These are phyloP conservation scores for Paramuricea clavata DNA, from an alignment of 92 coral and sea anemone species.

Conservation along the genomic window DNA sequence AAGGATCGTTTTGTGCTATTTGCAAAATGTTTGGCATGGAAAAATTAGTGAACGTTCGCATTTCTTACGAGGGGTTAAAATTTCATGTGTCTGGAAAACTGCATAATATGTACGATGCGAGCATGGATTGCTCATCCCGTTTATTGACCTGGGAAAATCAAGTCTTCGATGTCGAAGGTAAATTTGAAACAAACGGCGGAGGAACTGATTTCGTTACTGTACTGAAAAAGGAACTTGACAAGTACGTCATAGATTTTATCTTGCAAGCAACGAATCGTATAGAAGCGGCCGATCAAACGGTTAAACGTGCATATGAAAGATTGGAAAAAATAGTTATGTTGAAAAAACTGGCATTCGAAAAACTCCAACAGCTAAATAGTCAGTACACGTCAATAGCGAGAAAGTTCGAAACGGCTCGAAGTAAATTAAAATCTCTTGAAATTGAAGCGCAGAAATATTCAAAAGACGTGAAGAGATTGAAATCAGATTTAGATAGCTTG, in stretches of 20 bases:
- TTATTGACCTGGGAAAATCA: conserved; percentile 27
- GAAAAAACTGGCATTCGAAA: background rate
- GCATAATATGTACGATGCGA: background rate
- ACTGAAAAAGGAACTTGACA: background rate
- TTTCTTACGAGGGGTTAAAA: conserved; percentile 5
- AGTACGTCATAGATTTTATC: background rate
- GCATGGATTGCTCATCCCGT: conserved; percentile 7
- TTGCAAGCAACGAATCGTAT: conserved; percentile 1
- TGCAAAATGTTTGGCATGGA: conserved; percentile 16
- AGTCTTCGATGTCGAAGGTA: conserved; percentile 3
- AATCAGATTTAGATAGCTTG: conserved; percentile 55
- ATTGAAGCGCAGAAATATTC: conserved; percentile 16
- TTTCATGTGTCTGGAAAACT: conserved; percentile 6
- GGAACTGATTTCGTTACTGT: background rate
- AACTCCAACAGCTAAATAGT: conserved; percentile 23
- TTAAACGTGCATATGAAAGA: conserved; percentile 5
- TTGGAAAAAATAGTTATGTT: background rate
- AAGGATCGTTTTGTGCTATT: conserved; percentile 30
- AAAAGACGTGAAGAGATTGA: conserved; percentile 19
- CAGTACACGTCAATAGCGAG: background rate
- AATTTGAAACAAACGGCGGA: background rate
- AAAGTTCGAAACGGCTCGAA: conserved; percentile 41
- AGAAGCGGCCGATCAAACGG: conserved; percentile 16
- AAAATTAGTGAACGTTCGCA: conserved; percentile 16
- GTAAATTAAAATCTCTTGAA: conserved; percentile 11